These are phyloP conservation scores for Salarias fasciatus DNA, from an alignment of 2,797 vertebrate genomes.

Conservation along the genomic window DNA sequence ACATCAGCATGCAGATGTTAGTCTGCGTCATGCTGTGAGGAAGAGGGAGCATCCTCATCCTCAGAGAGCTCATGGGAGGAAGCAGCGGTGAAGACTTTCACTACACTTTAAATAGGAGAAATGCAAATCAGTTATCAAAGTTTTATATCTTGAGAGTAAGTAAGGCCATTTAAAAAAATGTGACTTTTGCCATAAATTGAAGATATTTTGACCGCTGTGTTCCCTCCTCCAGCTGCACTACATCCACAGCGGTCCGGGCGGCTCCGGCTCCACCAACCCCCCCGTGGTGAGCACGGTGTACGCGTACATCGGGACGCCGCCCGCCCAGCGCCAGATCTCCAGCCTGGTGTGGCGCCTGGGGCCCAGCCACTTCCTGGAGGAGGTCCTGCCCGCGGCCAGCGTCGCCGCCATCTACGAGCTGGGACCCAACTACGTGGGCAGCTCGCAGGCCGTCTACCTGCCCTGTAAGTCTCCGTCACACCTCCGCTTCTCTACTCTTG, in stretches of 20 bases:
- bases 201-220: no score
- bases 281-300: slow-evolving; percentile 95
- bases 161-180: no score
- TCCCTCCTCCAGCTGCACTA: slow-evolving; percentile 89
- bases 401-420: slow-evolving; percentile 92
- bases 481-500: no score
- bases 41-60: no score
- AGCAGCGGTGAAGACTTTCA: no score
- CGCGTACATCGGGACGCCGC: slow-evolving; percentile 91
- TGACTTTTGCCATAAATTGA: no score
- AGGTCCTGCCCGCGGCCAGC: slow-evolving; percentile 90
- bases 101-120: no score
- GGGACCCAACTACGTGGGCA: slow-evolving; percentile 94
- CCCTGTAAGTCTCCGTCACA: slow-evolving; percentile 79
- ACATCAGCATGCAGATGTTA: no score
- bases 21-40: no score
- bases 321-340: slow-evolving; percentile 93
- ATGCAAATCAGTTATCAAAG: no score
- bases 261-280: slow-evolving; percentile 92
- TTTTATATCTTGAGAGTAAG: no score
- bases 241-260: slow-evolving; percentile 91
- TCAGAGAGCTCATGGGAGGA: no score
- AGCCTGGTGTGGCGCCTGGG: slow-evolving; percentile 94
- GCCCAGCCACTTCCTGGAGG: slow-evolving; percentile 95
- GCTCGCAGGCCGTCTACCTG: slow-evolving; percentile 93